Base-by-base conservation (phyloP, 1,140 invertebrate genomes). In the Drosophila willistoni region DNA sequence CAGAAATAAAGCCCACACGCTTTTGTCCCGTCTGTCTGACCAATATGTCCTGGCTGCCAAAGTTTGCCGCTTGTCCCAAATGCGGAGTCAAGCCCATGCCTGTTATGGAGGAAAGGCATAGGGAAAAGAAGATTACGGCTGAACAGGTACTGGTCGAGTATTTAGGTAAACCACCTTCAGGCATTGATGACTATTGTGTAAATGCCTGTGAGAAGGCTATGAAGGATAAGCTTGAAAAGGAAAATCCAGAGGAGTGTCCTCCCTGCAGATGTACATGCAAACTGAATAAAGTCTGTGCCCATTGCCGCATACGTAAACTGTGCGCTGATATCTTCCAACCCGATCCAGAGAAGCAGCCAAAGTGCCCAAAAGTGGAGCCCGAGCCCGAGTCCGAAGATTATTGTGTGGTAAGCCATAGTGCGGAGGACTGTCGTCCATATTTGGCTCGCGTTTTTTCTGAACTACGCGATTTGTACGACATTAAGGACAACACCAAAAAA, bases 361-460 rank as follows among this genome's bases (percentile, higher is more conserved):
- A 62, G 7, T 78, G 76, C 29, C 64, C 66, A 2, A 70, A 64
- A 22, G 51, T 57, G 3, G 64, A 74, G 12, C 71, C 68, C 1
- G 64, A 74, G 12, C 71, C 68, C 1, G 44, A 71, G 0, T 63
- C 72, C 5, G 85, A 90, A 10, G 71, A 80, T 41, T 77, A 34
- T 42, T 77, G 73, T 29, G 56, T 82, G 29, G 64, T 83, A 3
- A 66, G 77, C 9, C 68, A 71, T 0, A 83, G 60, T 34, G 68
- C 29, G 4, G 70, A 73, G 0, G 77, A 90, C 7, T 77, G 77
- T 25, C 75, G 90, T 1, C 87, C 87, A 1, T 80, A 90, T 60
- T 47, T 91, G 60, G 78, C 87, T 3, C 73, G 77, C 1, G 90
- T 91, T 0, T 91, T 91, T 39, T 91, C 90, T 6, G 90, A 91